Percentiles rank a stretch among this genome's conserved stretches.
Conservation (phyloP, 2,888 invertebrate genomes). For the Sinelater perroti region DNA sequence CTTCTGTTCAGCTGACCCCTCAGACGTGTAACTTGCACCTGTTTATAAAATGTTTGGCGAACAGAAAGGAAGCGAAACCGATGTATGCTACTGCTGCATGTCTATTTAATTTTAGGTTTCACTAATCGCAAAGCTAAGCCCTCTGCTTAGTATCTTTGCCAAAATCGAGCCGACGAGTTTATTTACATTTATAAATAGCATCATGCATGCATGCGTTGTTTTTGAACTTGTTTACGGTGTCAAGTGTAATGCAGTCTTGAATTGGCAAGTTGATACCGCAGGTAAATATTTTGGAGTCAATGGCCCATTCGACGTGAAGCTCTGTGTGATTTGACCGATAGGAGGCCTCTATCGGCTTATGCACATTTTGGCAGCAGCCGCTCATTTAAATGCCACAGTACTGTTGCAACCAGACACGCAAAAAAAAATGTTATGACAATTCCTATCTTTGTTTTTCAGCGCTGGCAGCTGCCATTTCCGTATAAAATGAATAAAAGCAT, state of each 20-base stretch:
- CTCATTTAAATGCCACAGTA: constrained; percentile 33
- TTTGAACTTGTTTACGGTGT: constrained; percentile 1
- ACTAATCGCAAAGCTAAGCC: constrained; percentile 29
- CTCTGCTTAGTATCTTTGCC: constrained; percentile 26
- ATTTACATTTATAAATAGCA: constrained; percentile 33
- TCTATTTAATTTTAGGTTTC: constrained; percentile 29
- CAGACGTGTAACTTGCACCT: constrained; percentile 9
- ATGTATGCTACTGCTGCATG: constrained; percentile 15
- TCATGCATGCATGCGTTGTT: neutral
- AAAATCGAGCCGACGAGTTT: constrained; percentile 26
- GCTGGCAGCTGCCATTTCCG: constrained; percentile 30
- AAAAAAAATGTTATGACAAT: constrained; percentile 34
- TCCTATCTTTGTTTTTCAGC: constrained; percentile 29
- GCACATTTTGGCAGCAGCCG: constrained; percentile 17
- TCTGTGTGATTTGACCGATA: no score
- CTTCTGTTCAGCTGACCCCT: neutral
- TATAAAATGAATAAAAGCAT: constrained; percentile 32
- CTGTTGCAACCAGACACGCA: constrained; percentile 30
- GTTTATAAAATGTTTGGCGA: constrained; percentile 14
- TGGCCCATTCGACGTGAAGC: no score
- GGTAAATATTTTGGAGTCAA: neutral
- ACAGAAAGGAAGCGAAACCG: constrained; percentile 18
- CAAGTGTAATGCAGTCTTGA: constrained; percentile 17
- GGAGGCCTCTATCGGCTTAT: no score
- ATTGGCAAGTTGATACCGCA: neutral